Conservation (phyloP, 1,140 invertebrate genomes). For the Bursaphelenchus mucronatus region DNA sequence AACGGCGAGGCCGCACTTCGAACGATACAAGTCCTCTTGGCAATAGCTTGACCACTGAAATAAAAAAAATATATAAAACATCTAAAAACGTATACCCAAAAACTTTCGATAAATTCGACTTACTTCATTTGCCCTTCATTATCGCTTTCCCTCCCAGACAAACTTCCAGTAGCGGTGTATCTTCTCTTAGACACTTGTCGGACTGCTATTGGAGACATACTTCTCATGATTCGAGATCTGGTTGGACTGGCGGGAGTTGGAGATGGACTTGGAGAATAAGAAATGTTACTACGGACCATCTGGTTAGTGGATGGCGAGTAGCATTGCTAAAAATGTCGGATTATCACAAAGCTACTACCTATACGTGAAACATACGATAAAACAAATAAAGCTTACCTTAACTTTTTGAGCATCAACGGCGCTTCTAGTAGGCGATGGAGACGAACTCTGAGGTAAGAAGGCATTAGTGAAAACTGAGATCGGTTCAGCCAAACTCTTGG, state of each 20-base stretch:
- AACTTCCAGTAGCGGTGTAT: constrained; percentile 42
- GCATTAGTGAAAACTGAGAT: constrained; percentile 50
- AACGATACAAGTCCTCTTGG: constrained; percentile 26
- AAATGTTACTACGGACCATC: constrained; percentile 42
- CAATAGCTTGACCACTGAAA: not conserved
- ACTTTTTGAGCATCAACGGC: constrained; percentile 43
- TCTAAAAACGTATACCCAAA: not conserved
- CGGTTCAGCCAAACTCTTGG: constrained; percentile 48
- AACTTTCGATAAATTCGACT: constrained; percentile 31
- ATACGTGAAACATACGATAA: not conserved
- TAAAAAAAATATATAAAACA: not conserved
- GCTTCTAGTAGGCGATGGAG: constrained; percentile 40
- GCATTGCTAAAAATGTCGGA: constrained; percentile 37
- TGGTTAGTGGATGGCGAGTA: constrained; percentile 47
- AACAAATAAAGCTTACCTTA: constrained; percentile 3
- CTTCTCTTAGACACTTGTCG: constrained; percentile 46
- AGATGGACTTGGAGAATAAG: constrained; percentile 48
- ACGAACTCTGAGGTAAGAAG: constrained; percentile 40
- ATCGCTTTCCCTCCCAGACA: constrained; percentile 45
- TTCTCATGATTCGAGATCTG: constrained; percentile 43
- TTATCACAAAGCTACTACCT: not conserved
- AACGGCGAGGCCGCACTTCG: constrained; percentile 31
- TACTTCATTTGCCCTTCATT: constrained; percentile 19
- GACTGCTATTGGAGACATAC: constrained; percentile 44
- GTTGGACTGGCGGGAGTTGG: constrained; percentile 44